Percentiles rank a stretch among this genome's conserved stretches.
Evolutionary conservation across 2,888 invertebrate genomes (phyloP).

Genomic region (Halictus quadricinctus): DNA sequence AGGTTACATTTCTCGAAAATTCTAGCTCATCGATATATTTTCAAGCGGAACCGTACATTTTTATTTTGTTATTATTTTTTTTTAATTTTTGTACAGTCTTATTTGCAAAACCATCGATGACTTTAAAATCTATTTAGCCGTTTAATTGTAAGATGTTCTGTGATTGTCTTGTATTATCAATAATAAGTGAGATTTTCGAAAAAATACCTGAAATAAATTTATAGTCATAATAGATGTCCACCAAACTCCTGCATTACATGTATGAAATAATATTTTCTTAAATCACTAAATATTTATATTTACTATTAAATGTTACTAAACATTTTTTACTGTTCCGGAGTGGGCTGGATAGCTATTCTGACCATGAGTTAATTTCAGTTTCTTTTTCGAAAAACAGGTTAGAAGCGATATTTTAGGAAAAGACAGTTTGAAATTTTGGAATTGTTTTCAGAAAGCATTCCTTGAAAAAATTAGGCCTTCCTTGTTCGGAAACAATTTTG

Average conservation of each 20-base stretch:
- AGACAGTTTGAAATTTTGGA: background rate
- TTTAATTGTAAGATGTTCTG: no score
- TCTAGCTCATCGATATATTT: background rate
- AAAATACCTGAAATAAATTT: background rate
- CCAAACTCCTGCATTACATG: background rate
- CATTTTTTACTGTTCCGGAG: background rate
- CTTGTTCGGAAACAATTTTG: background rate
- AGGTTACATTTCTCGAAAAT: background rate
- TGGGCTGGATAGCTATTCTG: background rate
- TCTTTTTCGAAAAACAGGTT: background rate
- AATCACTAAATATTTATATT: no score
- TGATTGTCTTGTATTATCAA: background rate
- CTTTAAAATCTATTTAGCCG: no score
- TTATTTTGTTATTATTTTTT: background rate
- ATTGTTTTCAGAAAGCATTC: background rate
- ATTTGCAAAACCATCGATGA: no score
- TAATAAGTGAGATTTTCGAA: background rate
- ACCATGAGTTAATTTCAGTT: background rate
- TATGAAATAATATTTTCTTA: background rate
- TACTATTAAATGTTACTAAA: no score
- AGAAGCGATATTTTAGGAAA: background rate
- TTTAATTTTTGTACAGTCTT: background rate
- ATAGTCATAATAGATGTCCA: background rate
- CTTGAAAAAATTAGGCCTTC: conserved; percentile 15
- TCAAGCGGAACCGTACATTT: background rate